Evolutionary conservation across 2,113 vertebrate genomes (phyloP).

Genomic region (Egretta garzetta): DNA sequence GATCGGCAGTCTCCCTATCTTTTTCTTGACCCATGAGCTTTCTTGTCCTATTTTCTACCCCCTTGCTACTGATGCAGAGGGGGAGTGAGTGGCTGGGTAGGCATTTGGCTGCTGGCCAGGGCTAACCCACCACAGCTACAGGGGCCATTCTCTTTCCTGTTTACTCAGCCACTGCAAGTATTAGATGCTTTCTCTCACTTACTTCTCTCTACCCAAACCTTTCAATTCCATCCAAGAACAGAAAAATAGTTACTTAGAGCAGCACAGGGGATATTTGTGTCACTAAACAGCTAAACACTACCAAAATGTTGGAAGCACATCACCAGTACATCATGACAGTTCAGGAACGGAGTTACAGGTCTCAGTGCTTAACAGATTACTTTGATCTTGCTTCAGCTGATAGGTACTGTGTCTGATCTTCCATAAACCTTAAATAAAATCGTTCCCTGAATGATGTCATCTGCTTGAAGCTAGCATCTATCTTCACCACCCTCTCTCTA

Average conservation of each 20-base stretch:
- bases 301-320: neutral
- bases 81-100: neutral
- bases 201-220: neutral
- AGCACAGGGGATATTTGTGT: neutral
- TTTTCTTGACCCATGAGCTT: neutral
- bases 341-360: neutral
- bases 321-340: neutral
- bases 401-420: neutral
- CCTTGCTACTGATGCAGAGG: neutral
- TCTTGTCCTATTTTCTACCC: neutral
- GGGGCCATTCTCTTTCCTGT: neutral
- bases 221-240: neutral
- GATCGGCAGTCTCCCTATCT: neutral
- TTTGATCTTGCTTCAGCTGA: neutral
- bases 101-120: neutral
- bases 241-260: neutral
- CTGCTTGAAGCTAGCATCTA: neutral
- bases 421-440: conserved; percentile 9
- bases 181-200: neutral
- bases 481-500: neutral
- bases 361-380: neutral
- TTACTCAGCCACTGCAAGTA: neutral
- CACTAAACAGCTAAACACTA: neutral
- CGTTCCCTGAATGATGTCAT: neutral
- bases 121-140: neutral